These are phyloP conservation scores for Halcyon malimbica DNA, from an alignment of 2,113 vertebrate species.

Conservation along the genomic window DNA sequence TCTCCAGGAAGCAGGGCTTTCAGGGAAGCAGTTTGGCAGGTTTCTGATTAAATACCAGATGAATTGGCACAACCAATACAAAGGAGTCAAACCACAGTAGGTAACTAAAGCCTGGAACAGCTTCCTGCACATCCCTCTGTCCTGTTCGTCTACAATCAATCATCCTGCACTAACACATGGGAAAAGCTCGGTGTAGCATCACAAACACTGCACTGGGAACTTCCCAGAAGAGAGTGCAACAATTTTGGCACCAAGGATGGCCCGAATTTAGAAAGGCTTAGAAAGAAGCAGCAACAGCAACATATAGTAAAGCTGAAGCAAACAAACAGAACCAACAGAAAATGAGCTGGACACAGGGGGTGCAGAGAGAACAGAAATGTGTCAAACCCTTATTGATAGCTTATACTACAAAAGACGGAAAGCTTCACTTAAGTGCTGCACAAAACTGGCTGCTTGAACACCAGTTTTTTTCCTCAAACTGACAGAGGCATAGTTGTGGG, in stretches of 20 bases:
- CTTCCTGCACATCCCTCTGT: background rate
- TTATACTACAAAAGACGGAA: background rate
- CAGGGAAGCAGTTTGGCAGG: background rate
- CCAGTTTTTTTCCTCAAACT: background rate
- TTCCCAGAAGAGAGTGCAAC: background rate
- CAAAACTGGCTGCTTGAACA: background rate
- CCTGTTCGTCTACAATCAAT: background rate
- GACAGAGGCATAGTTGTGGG: background rate
- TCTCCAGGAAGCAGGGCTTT: background rate
- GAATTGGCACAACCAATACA: background rate
- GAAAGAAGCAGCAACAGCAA: background rate
- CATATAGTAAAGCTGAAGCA: background rate
- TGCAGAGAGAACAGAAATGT: background rate
- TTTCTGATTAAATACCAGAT: background rate
- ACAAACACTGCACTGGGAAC: background rate
- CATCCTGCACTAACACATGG: rapidly evolving
- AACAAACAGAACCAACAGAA: background rate
- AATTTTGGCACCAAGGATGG: background rate
- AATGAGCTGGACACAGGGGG: background rate
- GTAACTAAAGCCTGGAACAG: background rate
- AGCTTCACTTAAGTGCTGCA: background rate
- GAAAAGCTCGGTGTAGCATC: background rate
- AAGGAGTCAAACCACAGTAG: background rate
- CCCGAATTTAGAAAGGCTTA: background rate
- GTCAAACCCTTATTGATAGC: background rate